Evolutionary conservation across 2,113 vertebrate species (phyloP), one percentile per base, ranked within the genome.

Genomic region (Smithornis capensis): DNA sequence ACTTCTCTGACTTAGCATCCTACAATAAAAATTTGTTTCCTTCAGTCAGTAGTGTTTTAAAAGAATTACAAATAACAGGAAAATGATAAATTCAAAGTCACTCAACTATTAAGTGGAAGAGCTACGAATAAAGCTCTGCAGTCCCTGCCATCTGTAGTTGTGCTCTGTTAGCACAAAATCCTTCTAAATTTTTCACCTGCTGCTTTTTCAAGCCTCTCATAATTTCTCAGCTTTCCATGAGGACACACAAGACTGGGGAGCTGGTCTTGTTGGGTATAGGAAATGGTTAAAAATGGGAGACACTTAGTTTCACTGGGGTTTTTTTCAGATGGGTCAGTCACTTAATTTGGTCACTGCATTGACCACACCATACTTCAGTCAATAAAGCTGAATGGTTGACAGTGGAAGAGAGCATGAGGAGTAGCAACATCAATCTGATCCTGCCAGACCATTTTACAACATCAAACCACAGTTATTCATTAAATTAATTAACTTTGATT

Each of bases 401-500:
- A 77, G 45, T 24, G 24, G 14, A 27, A 92, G 80, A 3, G 15
- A 60, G 53, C 55, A 93, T 56, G 59, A 65, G 59, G n/a, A 88
- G 23, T 55, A 69, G 45, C 33, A 89, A 49, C 53, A 90, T 49
- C 75, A 86, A 50, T 77, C 44, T 16, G 6, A 47, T 56, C 42
- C 53, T 92, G 57, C 37, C 70, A 87, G 74, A 88, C 90, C 31
- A 65, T 42, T 57, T 73, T 57, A 50, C 17, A 62, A 45, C 56
- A 94, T 59, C 71, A 74, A 95, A 71, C 25, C 37, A 64, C 28
- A 86, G 28, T 6, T 92, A 83, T 80, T 57, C 62, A 79, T 44
- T 87, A 85, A 56, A 94, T 52, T 85, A 90, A 94, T 95, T 93
- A 73, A 42, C 40, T 14, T 85, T 64, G 23, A 89, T 76, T 82